phyloP scores from a whole-genome alignment of 2,797 vertebrate genomes.

The Amniataba percoides region DNA sequence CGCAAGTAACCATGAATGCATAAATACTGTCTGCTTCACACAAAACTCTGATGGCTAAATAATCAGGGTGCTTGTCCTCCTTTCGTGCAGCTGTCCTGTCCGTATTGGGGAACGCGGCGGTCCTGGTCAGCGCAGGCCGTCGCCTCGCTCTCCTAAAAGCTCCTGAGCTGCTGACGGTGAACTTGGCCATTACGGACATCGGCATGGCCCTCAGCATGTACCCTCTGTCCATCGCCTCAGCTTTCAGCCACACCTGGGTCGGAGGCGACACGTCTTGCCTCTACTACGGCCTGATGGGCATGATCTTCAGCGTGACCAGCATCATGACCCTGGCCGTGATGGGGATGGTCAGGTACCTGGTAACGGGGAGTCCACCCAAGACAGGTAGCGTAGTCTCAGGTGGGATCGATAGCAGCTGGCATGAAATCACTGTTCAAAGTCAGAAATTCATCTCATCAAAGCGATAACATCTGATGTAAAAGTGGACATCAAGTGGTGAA shows the following conservation, averaged over 20 bases:
- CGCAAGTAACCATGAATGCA: background rate
- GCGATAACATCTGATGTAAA: background rate
- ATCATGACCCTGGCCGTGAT: constrained; percentile 78
- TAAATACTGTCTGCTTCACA: background rate
- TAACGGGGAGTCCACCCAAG: constrained; percentile 68
- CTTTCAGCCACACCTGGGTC: constrained; percentile 78
- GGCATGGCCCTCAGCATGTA: constrained; percentile 83
- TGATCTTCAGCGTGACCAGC: constrained; percentile 80
- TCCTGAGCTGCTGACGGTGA: constrained; percentile 79
- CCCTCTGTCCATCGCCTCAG: constrained; percentile 74
- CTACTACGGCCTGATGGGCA: constrained; percentile 81
- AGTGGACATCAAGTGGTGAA: background rate
- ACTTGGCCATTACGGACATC: constrained; percentile 77
- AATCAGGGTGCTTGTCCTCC: background rate
- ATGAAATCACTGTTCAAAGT: background rate
- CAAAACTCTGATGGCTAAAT: background rate
- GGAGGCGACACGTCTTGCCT: constrained; percentile 73
- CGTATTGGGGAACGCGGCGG: constrained; percentile 59
- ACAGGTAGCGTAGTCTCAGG: constrained; percentile 57
- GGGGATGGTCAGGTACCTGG: constrained; percentile 76
- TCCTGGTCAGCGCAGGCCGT: constrained; percentile 58
- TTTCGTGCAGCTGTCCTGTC: constrained; percentile 52
- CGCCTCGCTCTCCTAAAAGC: constrained; percentile 67
- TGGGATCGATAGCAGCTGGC: background rate
- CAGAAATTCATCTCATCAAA: background rate